phyloP scores from a whole-genome alignment of 2,888 invertebrate genomes.

The Cylloceria caligata region DNA sequence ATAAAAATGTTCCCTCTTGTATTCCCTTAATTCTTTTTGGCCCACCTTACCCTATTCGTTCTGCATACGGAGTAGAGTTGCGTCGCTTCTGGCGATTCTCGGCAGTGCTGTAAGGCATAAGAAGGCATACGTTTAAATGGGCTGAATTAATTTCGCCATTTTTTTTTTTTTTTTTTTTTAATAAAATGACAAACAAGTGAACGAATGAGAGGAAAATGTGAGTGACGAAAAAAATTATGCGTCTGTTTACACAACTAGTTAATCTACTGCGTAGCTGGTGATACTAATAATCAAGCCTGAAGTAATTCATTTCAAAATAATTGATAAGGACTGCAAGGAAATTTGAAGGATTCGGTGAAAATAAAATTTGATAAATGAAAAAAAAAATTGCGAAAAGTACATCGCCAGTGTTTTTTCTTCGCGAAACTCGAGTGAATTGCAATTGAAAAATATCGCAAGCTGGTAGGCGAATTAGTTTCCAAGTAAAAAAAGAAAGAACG shows the following conservation, averaged over 20 bases:
- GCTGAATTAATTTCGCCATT: background rate
- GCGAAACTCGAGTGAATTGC: background rate
- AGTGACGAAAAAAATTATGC: background rate
- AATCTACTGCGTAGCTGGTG: background rate
- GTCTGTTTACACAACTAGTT: no score
- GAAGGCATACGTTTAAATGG: conserved; percentile 22
- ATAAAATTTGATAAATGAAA: background rate
- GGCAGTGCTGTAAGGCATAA: conserved; percentile 42
- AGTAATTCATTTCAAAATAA: background rate
- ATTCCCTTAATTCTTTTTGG: conserved; percentile 33
- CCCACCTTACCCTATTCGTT: conserved; percentile 50
- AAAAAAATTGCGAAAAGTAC: background rate
- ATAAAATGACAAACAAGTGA: background rate
- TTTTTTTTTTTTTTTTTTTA: background rate
- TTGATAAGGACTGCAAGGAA: background rate
- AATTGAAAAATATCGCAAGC: background rate
- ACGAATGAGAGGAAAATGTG: background rate
- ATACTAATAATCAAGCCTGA: background rate
- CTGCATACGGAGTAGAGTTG: conserved; percentile 41
- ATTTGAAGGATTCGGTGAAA: background rate
- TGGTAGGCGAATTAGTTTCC: conserved; percentile 11
- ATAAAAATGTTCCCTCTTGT: conserved; percentile 16
- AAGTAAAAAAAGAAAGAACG: conserved; percentile 62
- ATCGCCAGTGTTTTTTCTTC: background rate
- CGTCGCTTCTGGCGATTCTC: conserved; percentile 41